Base-by-base conservation (phyloP, 2,888 invertebrate genomes). In the Pollenia angustigena region DNA sequence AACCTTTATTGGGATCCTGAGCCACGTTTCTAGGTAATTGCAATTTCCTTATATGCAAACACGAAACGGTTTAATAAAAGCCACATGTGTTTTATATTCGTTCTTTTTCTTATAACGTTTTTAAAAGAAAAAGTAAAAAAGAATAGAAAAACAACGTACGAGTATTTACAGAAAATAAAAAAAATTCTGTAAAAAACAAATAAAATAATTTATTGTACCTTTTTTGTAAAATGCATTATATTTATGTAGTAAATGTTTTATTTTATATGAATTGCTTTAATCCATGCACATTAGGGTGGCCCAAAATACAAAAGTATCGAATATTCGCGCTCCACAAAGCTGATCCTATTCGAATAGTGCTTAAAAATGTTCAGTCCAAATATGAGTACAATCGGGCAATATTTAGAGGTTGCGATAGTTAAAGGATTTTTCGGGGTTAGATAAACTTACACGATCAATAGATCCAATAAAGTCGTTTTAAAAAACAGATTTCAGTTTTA, bases 1-100 rank as follows among this genome's bases (percentile, higher is more conserved):
- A 75, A 79, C 32, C 56, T 78, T 81, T 84, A 87, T 81, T 84
- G 60, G 81, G 44, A 76, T 42, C 71, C 58, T 48, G 50, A 48
- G 81, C 84, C 87, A 87, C 87, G 84, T 83, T 84, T 78, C 60
- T 11, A 83, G 83, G 83, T 84, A 87, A 87, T 87, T 87, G 83
- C 86, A 87, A 81, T 87, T 80, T 80, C 83, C 72, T 75, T 72
- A 76, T 81, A 83, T 81, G 84, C 87, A 84, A 87, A 87, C 82
- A 74, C 18, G 62, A 64, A 54, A 68, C 52, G 18, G 14, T 69
- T 69, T 64, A 87, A 84, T 81, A 87, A 87, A 84, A 87, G 76
- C 81, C 87, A 87, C 84, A 87, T 87, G 87, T 84, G 87, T 56
- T 84, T 64, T 50, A 56, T 74, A 4, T 81, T 62, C n/a, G 16